These are phyloP conservation scores for Echeneis naucrates DNA, from an alignment of 2,797 vertebrate species.

Conservation along the genomic window DNA sequence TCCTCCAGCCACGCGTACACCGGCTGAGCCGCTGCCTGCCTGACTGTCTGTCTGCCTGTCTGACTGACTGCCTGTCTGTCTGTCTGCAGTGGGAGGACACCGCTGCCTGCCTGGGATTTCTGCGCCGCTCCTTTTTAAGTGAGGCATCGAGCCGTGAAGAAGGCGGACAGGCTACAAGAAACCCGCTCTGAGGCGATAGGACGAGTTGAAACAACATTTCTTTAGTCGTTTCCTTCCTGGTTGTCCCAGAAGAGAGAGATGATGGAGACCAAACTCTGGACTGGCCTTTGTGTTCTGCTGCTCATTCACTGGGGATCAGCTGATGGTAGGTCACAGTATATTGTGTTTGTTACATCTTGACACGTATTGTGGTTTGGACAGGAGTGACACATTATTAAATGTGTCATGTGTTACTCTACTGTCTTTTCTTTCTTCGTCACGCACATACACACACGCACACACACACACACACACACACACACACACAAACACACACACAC, in stretches of 20 bases:
- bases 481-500: constrained; percentile 2
- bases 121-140: constrained; percentile 12
- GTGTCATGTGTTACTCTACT: neutral
- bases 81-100: no score
- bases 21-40: constrained; percentile 35
- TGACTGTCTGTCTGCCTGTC: no score
- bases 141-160: neutral
- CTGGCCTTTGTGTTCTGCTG: constrained; percentile 64
- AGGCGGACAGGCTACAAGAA: neutral
- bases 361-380: neutral
- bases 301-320: constrained; percentile 49
- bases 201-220: constrained; percentile 8
- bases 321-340: constrained; percentile 51
- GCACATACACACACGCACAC: neutral
- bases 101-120: neutral
- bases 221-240: constrained; percentile 1
- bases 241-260: constrained; percentile 33
- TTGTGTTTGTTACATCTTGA: neutral
- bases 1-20: constrained; percentile 65
- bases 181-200: neutral
- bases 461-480: neutral
- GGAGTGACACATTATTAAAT: neutral
- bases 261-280: constrained; percentile 75
- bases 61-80: no score
- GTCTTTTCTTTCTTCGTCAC: no score